phyloP scores from a whole-genome alignment of 2,113 vertebrate species.

The Regulus satrapa region DNA sequence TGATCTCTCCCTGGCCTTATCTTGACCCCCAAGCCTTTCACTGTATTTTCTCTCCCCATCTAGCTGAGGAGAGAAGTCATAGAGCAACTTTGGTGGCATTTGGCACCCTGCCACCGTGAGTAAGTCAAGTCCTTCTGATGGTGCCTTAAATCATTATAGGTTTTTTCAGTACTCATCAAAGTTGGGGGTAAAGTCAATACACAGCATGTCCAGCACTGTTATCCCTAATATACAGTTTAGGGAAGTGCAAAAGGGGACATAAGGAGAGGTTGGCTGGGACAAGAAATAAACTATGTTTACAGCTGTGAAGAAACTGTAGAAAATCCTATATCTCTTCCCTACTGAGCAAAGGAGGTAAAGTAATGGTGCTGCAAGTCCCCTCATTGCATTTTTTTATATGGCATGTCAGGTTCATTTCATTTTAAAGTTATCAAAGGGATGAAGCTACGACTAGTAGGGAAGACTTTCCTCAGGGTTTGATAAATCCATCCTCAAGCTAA shows the following conservation, averaged over 20 bases:
- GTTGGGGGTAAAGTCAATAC: not conserved
- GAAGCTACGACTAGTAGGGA: not conserved
- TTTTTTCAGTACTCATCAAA: not conserved
- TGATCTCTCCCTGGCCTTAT: not conserved
- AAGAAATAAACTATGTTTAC: not conserved
- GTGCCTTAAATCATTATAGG: not conserved
- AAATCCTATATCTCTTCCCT: not conserved
- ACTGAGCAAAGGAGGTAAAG: not conserved
- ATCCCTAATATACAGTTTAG: not conserved
- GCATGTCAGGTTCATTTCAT: not conserved
- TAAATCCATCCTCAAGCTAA: not conserved
- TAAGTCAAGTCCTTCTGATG: not conserved
- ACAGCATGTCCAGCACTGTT: not conserved
- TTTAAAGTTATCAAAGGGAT: not conserved
- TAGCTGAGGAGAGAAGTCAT: not conserved
- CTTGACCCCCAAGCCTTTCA: not conserved
- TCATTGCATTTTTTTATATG: not conserved
- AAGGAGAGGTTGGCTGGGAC: not conserved
- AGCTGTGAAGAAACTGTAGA: not conserved
- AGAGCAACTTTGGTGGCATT: not conserved
- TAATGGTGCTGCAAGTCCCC: not conserved
- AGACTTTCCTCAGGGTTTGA: not conserved
- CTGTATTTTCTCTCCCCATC: not conserved
- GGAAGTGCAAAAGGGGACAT: not conserved
- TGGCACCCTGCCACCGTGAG: not conserved